Evolutionary conservation across 2,888 invertebrate genomes (phyloP).

Genomic region (Balanococcus diminutus): DNA sequence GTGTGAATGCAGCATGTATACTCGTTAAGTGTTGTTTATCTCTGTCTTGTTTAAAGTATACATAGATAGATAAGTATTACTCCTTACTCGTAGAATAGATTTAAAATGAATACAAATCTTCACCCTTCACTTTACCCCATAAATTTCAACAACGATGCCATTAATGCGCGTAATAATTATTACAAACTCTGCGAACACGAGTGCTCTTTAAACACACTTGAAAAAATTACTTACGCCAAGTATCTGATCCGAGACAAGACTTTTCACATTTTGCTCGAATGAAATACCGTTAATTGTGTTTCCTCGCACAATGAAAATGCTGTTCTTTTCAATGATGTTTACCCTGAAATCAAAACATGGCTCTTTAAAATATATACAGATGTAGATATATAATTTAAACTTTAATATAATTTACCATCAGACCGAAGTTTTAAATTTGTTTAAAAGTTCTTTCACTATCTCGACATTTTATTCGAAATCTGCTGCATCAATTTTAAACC

Average conservation of each 20-base stretch:
- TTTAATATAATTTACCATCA: conserved; percentile 11
- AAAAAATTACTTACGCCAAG: conserved; percentile 32
- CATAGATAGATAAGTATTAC: too few relatives aligned
- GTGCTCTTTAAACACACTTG: conserved; percentile 35
- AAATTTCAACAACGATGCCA: conserved; percentile 23
- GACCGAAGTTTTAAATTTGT: not conserved
- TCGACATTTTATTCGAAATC: not conserved
- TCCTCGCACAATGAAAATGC: conserved; percentile 32
- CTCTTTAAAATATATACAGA: not conserved
- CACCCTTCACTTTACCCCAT: conserved; percentile 21
- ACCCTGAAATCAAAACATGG: conserved; percentile 13
- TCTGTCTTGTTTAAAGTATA: not conserved
- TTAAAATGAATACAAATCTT: conserved; percentile 21
- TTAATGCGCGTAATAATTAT: conserved; percentile 43
- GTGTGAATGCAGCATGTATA: not conserved
- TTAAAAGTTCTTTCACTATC: not conserved
- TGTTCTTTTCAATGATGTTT: conserved; percentile 41
- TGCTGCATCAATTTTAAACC: not conserved
- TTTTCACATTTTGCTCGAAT: not conserved
- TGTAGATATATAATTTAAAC: not conserved
- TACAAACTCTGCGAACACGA: conserved; percentile 19
- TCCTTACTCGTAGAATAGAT: too few relatives aligned
- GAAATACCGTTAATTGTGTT: conserved; percentile 32
- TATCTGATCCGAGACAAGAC: conserved; percentile 1
- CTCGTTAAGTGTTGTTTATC: not conserved